These are phyloP conservation scores for Phyto melanocephala DNA, from an alignment of 2,888 invertebrate species.

Conservation along the genomic window DNA sequence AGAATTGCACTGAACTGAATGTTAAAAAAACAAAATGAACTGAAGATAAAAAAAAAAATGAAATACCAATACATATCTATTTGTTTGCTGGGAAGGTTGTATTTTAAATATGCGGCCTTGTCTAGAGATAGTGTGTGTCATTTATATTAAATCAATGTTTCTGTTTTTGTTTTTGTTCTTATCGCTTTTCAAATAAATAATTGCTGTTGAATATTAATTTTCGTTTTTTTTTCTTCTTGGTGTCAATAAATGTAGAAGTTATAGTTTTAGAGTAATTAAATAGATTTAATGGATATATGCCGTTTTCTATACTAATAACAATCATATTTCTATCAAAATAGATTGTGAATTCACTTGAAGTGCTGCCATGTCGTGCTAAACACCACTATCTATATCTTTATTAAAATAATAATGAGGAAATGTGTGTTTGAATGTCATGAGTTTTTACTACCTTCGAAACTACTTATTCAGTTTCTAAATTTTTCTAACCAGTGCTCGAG, in stretches of 20 bases:
- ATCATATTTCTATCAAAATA: too few species aligned
- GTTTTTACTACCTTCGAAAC: too few species aligned
- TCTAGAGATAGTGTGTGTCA: neutral
- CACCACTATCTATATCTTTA: too few species aligned
- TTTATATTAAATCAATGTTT: neutral
- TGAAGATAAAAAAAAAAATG: neutral
- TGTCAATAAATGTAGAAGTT: too few species aligned
- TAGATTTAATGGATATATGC: neutral
- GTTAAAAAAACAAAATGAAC: neutral
- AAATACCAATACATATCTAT: neutral
- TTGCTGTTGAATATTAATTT: conserved; percentile 15
- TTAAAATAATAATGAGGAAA: too few species aligned
- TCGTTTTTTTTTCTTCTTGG: too few species aligned
- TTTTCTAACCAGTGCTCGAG: too few species aligned
- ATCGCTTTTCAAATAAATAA: conserved; percentile 11
- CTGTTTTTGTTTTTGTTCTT: neutral
- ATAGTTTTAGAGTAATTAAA: neutral
- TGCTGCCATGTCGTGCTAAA: too few species aligned
- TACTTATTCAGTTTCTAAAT: too few species aligned
- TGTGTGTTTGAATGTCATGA: too few species aligned
- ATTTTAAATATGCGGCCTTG: neutral
- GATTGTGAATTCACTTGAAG: too few species aligned
- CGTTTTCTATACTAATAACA: too few species aligned
- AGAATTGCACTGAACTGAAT: neutral
- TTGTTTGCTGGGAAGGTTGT: neutral